Conservation (phyloP, 2,888 invertebrate species). For the Lasioglossum pauxillum region DNA sequence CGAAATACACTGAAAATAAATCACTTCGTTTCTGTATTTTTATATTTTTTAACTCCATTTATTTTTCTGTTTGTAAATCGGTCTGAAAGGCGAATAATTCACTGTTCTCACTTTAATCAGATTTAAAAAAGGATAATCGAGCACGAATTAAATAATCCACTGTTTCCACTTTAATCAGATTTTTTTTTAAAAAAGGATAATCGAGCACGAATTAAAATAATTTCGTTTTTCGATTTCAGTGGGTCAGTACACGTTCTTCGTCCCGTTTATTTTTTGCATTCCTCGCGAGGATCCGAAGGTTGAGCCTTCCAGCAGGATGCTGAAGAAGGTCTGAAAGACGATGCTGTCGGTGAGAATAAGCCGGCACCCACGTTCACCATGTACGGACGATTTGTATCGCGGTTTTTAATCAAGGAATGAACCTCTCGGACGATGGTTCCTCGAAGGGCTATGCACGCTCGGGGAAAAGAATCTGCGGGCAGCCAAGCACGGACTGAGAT, state of each 20-base stretch:
- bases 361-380: constrained; percentile 50
- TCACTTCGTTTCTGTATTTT: background rate
- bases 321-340: constrained; percentile 38
- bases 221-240: background rate
- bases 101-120: background rate
- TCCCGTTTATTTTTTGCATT: background rate
- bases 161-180: background rate
- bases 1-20: background rate
- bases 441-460: constrained; percentile 9
- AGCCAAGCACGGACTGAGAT: constrained; percentile 38
- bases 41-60: background rate
- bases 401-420: constrained; percentile 57
- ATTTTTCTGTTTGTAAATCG: background rate
- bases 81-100: background rate
- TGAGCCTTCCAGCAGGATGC: constrained; percentile 10
- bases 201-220: background rate
- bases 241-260: background rate
- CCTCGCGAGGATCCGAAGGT: background rate
- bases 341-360: constrained; percentile 54
- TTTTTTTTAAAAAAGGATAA: background rate
- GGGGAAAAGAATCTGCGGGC: constrained; percentile 42
- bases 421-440: constrained; percentile 26
- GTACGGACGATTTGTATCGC: constrained; percentile 59
- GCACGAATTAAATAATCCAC: background rate
- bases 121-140: no score